Conservation (phyloP, 2,113 vertebrate species). For the Pterocles orientalis region DNA sequence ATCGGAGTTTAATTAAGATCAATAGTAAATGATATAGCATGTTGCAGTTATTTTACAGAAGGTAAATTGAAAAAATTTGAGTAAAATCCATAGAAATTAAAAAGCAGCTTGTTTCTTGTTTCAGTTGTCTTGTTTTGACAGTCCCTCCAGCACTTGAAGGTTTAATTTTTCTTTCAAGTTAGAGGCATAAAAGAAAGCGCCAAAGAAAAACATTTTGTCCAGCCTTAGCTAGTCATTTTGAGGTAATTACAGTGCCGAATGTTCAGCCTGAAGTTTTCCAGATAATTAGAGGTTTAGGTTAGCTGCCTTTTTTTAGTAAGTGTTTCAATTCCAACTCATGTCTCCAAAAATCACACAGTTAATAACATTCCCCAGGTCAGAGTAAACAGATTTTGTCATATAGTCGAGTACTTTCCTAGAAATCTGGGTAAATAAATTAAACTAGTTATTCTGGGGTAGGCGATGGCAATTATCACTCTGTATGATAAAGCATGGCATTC, state of each 20-base stretch:
- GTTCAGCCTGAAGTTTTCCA: slow-evolving; percentile 26
- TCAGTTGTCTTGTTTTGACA: slow-evolving; percentile 24
- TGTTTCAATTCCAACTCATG: neutral
- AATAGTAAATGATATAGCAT: neutral
- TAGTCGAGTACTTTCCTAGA: neutral
- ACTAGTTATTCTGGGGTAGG: neutral
- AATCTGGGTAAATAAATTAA: neutral
- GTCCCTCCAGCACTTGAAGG: neutral
- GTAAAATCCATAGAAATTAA: slow-evolving; percentile 5
- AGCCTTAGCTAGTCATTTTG: slow-evolving; percentile 31
- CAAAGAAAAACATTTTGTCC: slow-evolving; percentile 43
- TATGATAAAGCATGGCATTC: neutral
- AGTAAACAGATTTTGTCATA: neutral
- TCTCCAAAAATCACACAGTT: neutral
- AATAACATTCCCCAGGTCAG: neutral
- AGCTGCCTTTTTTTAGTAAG: neutral
- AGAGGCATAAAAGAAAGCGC: neutral
- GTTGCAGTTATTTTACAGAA: neutral
- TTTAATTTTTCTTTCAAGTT: slow-evolving; percentile 30
- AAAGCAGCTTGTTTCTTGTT: slow-evolving; percentile 30
- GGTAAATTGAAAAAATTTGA: neutral
- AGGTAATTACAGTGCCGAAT: slow-evolving; percentile 18
- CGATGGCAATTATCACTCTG: neutral
- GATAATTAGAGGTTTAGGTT: slow-evolving; percentile 37
- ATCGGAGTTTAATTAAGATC: neutral